Percentiles rank a stretch among this genome's conserved stretches.
phyloP scores from a whole-genome alignment of 2,888 invertebrate genomes.

The Gortyna flavago region DNA sequence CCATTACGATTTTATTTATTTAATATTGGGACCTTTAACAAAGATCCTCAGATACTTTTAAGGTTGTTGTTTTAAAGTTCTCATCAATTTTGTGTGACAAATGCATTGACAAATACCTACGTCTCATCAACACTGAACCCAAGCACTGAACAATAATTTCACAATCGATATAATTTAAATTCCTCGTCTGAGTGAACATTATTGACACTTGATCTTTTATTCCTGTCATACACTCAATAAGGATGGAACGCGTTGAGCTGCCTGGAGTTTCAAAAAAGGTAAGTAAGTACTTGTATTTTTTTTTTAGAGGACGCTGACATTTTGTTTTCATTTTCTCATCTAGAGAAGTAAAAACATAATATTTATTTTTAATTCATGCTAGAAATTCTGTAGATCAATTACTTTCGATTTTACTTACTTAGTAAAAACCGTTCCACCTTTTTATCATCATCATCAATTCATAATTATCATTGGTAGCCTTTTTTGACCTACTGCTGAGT shows the following conservation, averaged over 20 bases:
- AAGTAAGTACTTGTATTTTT: no score
- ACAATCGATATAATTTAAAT: constrained; percentile 73
- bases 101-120: constrained; percentile 12
- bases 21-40: background rate
- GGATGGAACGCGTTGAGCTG: constrained; percentile 23
- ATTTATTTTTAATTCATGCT: no score
- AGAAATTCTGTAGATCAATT: no score
- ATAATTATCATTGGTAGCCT: no score
- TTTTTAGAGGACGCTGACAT: background rate
- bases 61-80: background rate
- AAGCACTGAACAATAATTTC: constrained; percentile 66
- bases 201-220: constrained; percentile 80
- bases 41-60: background rate
- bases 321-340: background rate
- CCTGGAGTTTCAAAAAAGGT: constrained; percentile 14
- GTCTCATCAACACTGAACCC: constrained; percentile 1
- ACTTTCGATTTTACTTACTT: no score
- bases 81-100: constrained; percentile 17
- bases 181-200: constrained; percentile 64
- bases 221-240: constrained; percentile 71
- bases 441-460: no score
- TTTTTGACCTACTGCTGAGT: no score
- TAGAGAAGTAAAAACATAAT: no score
- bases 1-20: background rate
- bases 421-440: no score